These are phyloP conservation scores for Wasmannia auropunctata DNA, from an alignment of 1,140 invertebrate species.

Conservation along the genomic window DNA sequence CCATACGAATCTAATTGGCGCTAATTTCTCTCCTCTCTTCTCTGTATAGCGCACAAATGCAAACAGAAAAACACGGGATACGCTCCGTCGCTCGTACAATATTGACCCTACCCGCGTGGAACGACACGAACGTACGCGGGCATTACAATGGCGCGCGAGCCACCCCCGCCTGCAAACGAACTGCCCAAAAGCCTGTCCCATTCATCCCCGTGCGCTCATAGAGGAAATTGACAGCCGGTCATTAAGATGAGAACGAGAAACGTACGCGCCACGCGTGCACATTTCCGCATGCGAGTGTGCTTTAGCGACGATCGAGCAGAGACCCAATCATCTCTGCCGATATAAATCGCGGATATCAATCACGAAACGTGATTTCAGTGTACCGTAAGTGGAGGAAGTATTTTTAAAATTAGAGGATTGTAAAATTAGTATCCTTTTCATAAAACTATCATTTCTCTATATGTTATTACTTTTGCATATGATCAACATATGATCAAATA, in stretches of 20 bases:
- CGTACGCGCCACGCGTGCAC: slow-evolving; percentile 3
- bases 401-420: not conserved
- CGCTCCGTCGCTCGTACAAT: slow-evolving; percentile 73
- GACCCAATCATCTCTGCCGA: not conserved
- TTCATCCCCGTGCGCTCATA: slow-evolving; percentile 57
- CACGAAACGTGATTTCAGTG: not conserved
- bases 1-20: slow-evolving; percentile 74
- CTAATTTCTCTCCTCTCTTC: slow-evolving; percentile 64
- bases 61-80: slow-evolving; percentile 73
- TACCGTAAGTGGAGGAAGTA: not conserved
- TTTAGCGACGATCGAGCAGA: slow-evolving; percentile 7
- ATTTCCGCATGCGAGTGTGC: slow-evolving; percentile 6
- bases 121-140: slow-evolving; percentile 57
- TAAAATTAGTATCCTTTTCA: not conserved
- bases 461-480: not conserved
- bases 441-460: not conserved
- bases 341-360: not conserved
- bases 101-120: slow-evolving; percentile 68
- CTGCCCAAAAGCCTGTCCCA: slow-evolving; percentile 65
- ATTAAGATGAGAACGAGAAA: slow-evolving; percentile 58
- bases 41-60: slow-evolving; percentile 46
- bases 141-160: slow-evolving; percentile 63
- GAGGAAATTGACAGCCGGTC: slow-evolving; percentile 73
- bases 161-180: slow-evolving; percentile 65
- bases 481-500: not conserved